Evolutionary conservation across 1,140 invertebrate genomes (phyloP), one percentile per base, ranked within the genome.

Genomic region (Trichonephila clavipes): DNA sequence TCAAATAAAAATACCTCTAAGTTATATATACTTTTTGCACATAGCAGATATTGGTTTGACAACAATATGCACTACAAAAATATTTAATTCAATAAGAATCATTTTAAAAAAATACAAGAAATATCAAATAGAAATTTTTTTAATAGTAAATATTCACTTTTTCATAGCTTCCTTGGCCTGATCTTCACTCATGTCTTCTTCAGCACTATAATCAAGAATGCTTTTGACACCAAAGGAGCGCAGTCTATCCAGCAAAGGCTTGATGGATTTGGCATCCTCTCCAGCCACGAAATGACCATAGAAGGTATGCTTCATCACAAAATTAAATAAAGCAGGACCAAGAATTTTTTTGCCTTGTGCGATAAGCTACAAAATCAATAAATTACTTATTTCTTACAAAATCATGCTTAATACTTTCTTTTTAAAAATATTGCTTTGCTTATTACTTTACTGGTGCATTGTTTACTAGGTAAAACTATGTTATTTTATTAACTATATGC

Each of bases 251-350:
- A 96, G 95, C 72, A 97, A 97, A 16, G 99, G 98, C 94, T 97
- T 97, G 95, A 99, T 99, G 95, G 97, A 97, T 95, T 97, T 96
- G 95, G 98, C 98, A 96, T 99, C 98, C 96, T 99, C 98, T 24
- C 99, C 99, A 72, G 98, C 99, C 40, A 99, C 99, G 96, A 99
- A 99, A 96, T 99, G 99, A 19, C 99, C 99, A 96, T 99, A 99
- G 96, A 99, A 99, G 34, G 99, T 99, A 2, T 97, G 96, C 96
- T 98, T 98, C 98, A 99, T 99, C 64, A 99, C 94, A 24, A 96
- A 95, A 28, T 97, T 97, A 96, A 99, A 99, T 12, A 99, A 95
- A 94, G 95, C 97, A 95, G 98, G 97, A 6, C 99, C 99, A 62
- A 99, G 95, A n/a, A 99, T 90, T 94, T 96, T 96, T 94, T 98